Evolutionary conservation across 2,113 vertebrate species (phyloP).

Genomic region (Gymnorhina tibicen): DNA sequence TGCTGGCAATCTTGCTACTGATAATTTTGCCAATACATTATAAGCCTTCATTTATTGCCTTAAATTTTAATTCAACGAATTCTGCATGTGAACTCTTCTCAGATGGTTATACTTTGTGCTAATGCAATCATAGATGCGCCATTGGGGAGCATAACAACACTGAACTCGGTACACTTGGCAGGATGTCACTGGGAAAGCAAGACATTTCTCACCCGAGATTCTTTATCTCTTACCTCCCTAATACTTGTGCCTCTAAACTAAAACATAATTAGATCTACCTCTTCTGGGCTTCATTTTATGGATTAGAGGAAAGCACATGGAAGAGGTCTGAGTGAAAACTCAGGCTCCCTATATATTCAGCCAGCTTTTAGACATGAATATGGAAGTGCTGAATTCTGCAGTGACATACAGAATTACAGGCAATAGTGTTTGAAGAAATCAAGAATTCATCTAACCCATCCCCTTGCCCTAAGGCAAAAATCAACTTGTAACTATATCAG

Average conservation of each 20-base stretch:
- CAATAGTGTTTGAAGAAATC: neutral
- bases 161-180: neutral
- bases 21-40: slow-evolving; percentile 45
- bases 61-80: slow-evolving; percentile 36
- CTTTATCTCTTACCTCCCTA: neutral
- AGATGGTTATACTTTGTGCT: neutral
- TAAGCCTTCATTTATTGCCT: slow-evolving; percentile 26
- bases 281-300: neutral
- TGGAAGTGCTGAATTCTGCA: slow-evolving; percentile 30
- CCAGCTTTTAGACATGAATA: neutral
- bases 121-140: neutral
- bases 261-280: neutral
- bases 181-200: neutral
- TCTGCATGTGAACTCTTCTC: neutral
- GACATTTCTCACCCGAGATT: neutral
- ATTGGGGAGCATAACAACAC: neutral
- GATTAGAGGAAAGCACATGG: neutral
- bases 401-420: neutral
- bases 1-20: neutral
- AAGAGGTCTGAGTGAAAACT: neutral
- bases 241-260: neutral
- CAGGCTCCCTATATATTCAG: neutral
- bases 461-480: neutral
- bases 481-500: neutral
- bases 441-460: neutral